These are phyloP conservation scores for Yponomeuta sedellus DNA, from an alignment of 2,888 invertebrate species.

Conservation along the genomic window DNA sequence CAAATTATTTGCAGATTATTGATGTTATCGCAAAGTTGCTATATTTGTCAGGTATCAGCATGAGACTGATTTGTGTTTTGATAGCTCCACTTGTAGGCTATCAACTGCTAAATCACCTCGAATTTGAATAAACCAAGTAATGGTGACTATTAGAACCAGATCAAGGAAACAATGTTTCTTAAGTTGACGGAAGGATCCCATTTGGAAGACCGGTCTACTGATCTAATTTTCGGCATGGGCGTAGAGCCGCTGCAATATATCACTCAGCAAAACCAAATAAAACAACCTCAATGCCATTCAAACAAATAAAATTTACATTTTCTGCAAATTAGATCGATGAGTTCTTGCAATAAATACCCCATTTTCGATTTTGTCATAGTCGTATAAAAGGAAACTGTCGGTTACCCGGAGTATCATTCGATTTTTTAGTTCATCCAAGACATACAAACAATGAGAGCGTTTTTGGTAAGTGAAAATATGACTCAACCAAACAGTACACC, in stretches of 20 bases:
- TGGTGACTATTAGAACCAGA: neutral
- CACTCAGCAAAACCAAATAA: conserved; percentile 50
- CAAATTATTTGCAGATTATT: neutral
- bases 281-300: conserved; percentile 49
- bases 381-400: conserved; percentile 60
- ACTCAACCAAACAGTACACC: neutral
- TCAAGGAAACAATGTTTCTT: conserved; percentile 17
- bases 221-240: conserved; percentile 40
- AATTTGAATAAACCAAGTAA: neutral
- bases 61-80: neutral
- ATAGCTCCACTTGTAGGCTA: neutral
- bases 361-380: conserved; percentile 52
- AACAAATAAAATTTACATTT: conserved; percentile 67
- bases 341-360: conserved; percentile 63
- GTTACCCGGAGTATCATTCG: conserved; percentile 45
- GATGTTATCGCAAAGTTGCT: neutral
- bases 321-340: conserved; percentile 47
- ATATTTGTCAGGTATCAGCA: neutral
- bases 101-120: neutral
- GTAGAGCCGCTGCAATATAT: conserved; percentile 48
- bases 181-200: conserved; percentile 16
- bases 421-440: conserved; percentile 38
- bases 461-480: conserved; percentile 43
- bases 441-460: conserved; percentile 48
- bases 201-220: conserved; percentile 21